Percentiles rank a stretch among this genome's conserved stretches.
phyloP scores from a whole-genome alignment of 2,888 invertebrate species.

The Drosophila rubida region DNA sequence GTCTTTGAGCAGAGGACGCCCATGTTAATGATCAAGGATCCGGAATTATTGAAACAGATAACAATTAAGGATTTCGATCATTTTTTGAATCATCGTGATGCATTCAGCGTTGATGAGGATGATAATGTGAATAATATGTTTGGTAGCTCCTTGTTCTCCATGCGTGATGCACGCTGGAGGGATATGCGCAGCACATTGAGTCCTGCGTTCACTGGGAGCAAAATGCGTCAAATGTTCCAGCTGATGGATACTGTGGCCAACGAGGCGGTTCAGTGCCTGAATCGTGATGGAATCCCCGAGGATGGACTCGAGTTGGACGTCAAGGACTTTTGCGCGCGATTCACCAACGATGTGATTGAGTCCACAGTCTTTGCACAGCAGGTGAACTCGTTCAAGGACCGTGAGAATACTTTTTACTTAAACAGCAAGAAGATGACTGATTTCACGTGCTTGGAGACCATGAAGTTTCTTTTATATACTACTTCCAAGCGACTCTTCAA shows the following conservation, averaged over 20 bases:
- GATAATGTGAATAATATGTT: constrained; percentile 84
- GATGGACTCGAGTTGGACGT: constrained; percentile 79
- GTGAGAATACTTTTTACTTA: constrained; percentile 86
- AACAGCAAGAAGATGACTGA: constrained; percentile 86
- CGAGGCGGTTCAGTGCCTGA: constrained; percentile 66
- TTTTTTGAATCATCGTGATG: constrained; percentile 85
- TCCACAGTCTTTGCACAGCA: constrained; percentile 85
- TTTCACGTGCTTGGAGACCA: constrained; percentile 74
- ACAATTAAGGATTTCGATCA: constrained; percentile 87
- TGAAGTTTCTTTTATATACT: constrained; percentile 67
- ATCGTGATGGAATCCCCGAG: constrained; percentile 31
- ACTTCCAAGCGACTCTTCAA: constrained; percentile 61
- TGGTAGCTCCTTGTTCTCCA: constrained; percentile 85
- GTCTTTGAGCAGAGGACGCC: constrained; percentile 85
- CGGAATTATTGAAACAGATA: constrained; percentile 86
- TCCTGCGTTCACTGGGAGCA: constrained; percentile 85
- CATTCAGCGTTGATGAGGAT: constrained; percentile 84
- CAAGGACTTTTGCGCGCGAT: constrained; percentile 83
- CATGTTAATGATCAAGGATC: constrained; percentile 86
- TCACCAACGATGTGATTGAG: constrained; percentile 85
- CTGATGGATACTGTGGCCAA: constrained; percentile 83
- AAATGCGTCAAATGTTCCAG: constrained; percentile 85
- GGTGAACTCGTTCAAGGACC: constrained; percentile 86
- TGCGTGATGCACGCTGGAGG: constrained; percentile 85
- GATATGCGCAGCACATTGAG: constrained; percentile 85